Evolutionary conservation across 2,888 invertebrate species (phyloP), one percentile per base, ranked within the genome.

Genomic region (Ecdyonurus torrentis): DNA sequence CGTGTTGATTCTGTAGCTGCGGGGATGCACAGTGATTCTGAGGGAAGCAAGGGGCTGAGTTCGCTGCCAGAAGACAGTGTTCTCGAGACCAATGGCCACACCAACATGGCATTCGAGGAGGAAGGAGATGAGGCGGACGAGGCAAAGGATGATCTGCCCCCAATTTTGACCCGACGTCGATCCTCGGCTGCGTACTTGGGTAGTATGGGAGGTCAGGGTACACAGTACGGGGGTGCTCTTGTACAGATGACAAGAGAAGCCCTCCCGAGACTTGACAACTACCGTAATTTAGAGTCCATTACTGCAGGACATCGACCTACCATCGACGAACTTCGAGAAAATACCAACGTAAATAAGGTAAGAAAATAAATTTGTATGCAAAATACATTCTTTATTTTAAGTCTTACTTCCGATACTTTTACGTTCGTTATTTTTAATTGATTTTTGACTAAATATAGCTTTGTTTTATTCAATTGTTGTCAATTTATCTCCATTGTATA

Each of bases 231-330:
- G 1, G 68, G 68, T 52, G 67, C 68, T 63, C 61, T 70, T 23
- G 52, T 61, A n/a, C 61, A 65, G 15, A 59, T 63, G 22, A 74
- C 75, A 0, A 67, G 71, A 24, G 77, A 78, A 65, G 73, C 74
- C 2, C 66, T 77, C 3, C 77, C 77, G 0, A 71, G 74, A 58
- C 68, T 73, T 61, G 75, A 77, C 59, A 73, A 75, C 66, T 77
- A 77, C 65, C 66, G 74, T 61, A 73, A 75, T 67, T 66, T 72
- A 20, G 65, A 72, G 67, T 72, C 73, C 18, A 66, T 70, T 18
- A 67, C 69, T 53, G 60, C 63, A 3, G 65, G 60, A 15, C 65
- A 59, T 19, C 58, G 69, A 58, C 69, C 69, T 1, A 69, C 69
- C 0, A 55, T 70, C 63, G 69, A 70, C 64, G 69, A 70, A 59